phyloP scores from a whole-genome alignment of 2,797 vertebrate genomes.

The Chrysocyon brachyurus region DNA sequence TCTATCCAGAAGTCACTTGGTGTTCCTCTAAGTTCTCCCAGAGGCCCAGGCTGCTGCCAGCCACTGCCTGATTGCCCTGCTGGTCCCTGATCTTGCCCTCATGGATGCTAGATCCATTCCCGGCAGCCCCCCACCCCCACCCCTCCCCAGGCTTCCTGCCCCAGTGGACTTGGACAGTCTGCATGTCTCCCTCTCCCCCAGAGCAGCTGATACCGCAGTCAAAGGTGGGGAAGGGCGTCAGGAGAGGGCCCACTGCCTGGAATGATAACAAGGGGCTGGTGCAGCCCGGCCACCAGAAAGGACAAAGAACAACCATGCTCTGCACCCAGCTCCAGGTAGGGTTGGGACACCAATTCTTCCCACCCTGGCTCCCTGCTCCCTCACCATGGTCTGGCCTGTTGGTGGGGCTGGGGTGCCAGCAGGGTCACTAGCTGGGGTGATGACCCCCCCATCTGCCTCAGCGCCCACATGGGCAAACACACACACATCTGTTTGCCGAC shows the following conservation, averaged over 20 bases:
- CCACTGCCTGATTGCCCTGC: neutral
- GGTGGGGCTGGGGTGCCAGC: neutral
- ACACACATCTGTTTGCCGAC: accelerated
- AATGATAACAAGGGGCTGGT: neutral
- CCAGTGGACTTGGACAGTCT: neutral
- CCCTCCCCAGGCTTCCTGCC: neutral
- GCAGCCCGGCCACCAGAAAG: neutral
- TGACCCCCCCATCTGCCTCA: neutral
- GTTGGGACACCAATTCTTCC: neutral
- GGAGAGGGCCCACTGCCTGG: neutral
- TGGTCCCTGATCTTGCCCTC: neutral
- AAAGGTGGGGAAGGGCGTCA: neutral
- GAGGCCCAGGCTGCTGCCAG: neutral
- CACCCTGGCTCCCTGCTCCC: neutral
- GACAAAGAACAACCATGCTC: conserved; percentile 58
- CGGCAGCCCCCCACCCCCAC: accelerated
- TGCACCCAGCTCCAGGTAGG: neutral
- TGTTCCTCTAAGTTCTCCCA: neutral
- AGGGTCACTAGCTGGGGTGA: neutral
- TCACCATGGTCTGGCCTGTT: neutral
- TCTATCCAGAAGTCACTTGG: neutral
- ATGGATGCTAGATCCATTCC: neutral
- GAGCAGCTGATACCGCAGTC: neutral
- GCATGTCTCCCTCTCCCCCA: neutral
- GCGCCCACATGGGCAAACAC: too few species aligned